Base-by-base conservation (phyloP, 2,888 invertebrate species). In the Diloba caeruleocephala region DNA sequence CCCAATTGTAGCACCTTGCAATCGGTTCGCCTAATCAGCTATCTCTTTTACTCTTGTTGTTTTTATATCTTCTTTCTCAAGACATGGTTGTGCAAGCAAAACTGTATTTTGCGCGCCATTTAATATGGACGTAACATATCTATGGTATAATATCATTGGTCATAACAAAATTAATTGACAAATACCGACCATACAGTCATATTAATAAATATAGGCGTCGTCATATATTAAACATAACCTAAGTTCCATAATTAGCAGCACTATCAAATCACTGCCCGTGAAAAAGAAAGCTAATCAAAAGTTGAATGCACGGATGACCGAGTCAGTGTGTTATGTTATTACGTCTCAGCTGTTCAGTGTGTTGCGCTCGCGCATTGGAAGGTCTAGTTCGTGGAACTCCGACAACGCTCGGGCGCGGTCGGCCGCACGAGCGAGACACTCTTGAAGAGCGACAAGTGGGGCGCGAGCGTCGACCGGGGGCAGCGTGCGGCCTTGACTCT, bases 381-480 rank as follows among this genome's bases (percentile, higher is more conserved):
- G 92, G 92, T 92, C 93, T 92, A 92, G 92, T 91, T 92, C 92
- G 92, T 90, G 75, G 68, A 75, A 78, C 73, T 61, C 88, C 92
- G 92, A 77, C 60, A 58, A 56, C 60, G 71, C 58, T 89, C 92
- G 92, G 85, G 45, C 48, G 36, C 31, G 52, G 52, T 90, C 91
- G 90, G 80, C 46, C 52, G 74, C 55, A 74, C 69, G 85, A 90
- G 87, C 79, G 89, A 89, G 91, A 90, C 76, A 67, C 57, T 62
- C 71, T 55, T 51, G 56, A 75, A 74, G 88, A 88, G 89, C 86
- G 88, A 89, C 90, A 90, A 88, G 89, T 88, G 89, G 89, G 88
- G 86, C 89, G 90, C 90, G 94, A 97, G 97, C 95, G 97, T 97
- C 91, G 97, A 96, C 87, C 92, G 95, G 94, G 95, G 95, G 95